Base-by-base conservation (phyloP, 2,888 invertebrate species). In the Lasius fuliginosus region DNA sequence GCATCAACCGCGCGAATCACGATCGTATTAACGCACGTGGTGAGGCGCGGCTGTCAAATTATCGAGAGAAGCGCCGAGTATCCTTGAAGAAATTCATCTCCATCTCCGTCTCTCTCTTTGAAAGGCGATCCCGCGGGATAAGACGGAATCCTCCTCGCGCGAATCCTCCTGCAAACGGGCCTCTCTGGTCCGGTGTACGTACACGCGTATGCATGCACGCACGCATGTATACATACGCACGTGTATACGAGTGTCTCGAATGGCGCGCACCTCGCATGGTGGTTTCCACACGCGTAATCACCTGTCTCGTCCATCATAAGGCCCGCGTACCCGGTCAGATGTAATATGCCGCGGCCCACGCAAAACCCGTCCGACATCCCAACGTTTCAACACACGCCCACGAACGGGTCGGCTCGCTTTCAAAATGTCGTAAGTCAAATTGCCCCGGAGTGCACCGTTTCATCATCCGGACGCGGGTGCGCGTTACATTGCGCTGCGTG, bases 281-380 rank as follows among this genome's bases (percentile, higher is more conserved):
- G 93, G 93, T 94, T 94, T 93, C 92, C 92, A 93, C 93, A 93
- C 93, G 93, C 94, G 93, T 94, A 94, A 94, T 94, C 94, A 94
- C 94, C 94, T 94, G 94, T 94, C 94, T 94, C 94, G 94, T 94
- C 92, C 94, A 94, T 94, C 94, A 94, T 94, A 93, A 93, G 90
- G 88, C 83, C 83, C 88, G 49, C 89, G 87, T 87, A 86, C 90
- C 87, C 76, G 92, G 89, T 92, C 93, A 93, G 93, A 94, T 94
- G 94, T 93, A 94, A 94, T 94, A 92, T 92, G 92, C 91, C 90
- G 86, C 84, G 90, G 89, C 94, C 94, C 94, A 94, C 94, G 94
- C 94, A 93, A 94, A 93, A 92, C 91, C 93, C 93, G 93, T 94
- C 94, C 92, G 91, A 93, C 94, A 88, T 93, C 92, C 91, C 92